Evolutionary conservation across 2,888 invertebrate genomes (phyloP), one percentile per base, ranked within the genome.

Genomic region (Nasonovia ribisnigri): DNA sequence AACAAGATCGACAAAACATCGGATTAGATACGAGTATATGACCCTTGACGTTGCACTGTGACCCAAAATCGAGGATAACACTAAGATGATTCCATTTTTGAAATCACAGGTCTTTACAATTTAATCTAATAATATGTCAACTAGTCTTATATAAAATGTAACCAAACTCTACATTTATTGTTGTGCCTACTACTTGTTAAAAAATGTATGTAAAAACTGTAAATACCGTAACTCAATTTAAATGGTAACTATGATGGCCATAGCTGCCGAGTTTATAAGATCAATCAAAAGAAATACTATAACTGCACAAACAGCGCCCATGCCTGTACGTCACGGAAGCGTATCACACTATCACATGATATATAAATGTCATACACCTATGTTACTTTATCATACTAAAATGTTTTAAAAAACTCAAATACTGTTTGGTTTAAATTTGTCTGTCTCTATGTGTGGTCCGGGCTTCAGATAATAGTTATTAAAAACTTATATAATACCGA

Each of bases 61-160:
- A 87, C 51, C 87, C n/a, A 87, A 87, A 0, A 87, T 36, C 3
- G 20, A 51, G n/a, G 87, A 87, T 4, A 87, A 87, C 48, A 5
- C 13, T 13, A 87, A 87, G 48, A 48, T 48, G n/a, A 5, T 87
- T n/a, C 0, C 1, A n/a, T 87, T 87, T 16, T 6, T 87, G 48
- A 87, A 87, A 48, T 87, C 51, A 87, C 87, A 87, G 87, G 87
- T 2, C 48, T 87, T 6, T 87, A 87, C 51, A 87, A 51, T 8
- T n/a, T 87, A n/a, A 87, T 51, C 0, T 87, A 87, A 87, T n/a
- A 87, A 51, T 48, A 87, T 43, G n/a, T n/a, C n/a, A n/a, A n/a
- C n/a, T n/a, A n/a, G n/a, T n/a, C n/a, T n/a, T n/a, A n/a, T n/a
- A n/a, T n/a, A n/a, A n/a, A n/a, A n/a, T n/a, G n/a, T n/a, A n/a